phyloP scores from a whole-genome alignment of 2,113 vertebrate species.

The Coptodon rendalli region DNA sequence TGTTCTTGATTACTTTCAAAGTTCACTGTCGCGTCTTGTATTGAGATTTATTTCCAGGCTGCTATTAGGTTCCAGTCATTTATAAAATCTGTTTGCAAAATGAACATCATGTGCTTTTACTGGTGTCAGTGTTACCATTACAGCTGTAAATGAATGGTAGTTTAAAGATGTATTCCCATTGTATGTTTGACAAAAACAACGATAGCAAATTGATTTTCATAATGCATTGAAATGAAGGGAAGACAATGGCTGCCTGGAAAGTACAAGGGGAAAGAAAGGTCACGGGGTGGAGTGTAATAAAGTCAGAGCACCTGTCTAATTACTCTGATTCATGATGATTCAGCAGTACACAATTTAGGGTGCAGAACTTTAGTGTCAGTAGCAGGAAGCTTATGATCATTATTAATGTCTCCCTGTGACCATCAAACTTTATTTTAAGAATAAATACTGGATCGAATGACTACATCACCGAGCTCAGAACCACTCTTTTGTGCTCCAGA shows the following conservation, averaged over 20 bases:
- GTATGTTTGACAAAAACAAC: not conserved
- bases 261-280: not conserved
- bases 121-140: not conserved
- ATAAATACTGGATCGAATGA: not conserved
- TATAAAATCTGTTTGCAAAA: not conserved
- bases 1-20: not conserved
- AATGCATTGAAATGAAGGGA: not conserved
- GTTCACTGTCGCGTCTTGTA: not conserved
- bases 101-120: slow-evolving; percentile 7
- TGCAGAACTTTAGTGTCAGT: not conserved
- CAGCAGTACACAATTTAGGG: not conserved
- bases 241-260: not conserved
- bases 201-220: not conserved
- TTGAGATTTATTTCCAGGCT: not conserved
- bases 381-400: not conserved
- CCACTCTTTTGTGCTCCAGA: not conserved
- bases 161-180: not conserved
- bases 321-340: not conserved
- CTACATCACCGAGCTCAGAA: not conserved
- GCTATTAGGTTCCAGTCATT: not conserved
- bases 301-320: not conserved
- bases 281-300: not conserved
- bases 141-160: not conserved
- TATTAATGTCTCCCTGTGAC: not conserved
- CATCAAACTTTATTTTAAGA: not conserved